Conservation (phyloP, 2,113 vertebrate species). For the Rhagologus leucostigma region DNA sequence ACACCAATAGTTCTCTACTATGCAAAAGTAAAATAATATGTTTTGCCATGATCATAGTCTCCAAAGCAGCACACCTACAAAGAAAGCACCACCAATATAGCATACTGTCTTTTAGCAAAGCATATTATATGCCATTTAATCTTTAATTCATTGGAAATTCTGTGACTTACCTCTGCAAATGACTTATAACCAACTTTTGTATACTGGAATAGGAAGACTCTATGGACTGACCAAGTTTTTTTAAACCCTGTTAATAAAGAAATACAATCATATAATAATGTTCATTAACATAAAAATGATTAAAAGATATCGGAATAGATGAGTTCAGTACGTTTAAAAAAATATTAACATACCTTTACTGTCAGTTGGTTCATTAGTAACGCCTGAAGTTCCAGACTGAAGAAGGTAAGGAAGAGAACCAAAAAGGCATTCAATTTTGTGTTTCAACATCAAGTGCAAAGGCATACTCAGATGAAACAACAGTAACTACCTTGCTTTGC, state of each 20-base stretch:
- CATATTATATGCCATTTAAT: not conserved
- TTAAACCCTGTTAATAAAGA: conserved; percentile 83
- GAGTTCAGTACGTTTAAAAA: not conserved
- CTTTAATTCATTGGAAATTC: not conserved
- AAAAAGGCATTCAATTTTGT: not conserved
- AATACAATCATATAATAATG: not conserved
- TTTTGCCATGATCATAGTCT: not conserved
- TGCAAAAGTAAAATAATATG: not conserved
- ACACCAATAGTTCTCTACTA: not conserved
- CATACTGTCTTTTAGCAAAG: not conserved
- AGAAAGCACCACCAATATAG: not conserved
- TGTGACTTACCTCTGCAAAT: conserved; percentile 88
- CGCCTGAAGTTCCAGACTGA: conserved; percentile 91
- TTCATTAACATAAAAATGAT: not conserved
- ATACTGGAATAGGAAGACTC: conserved; percentile 98
- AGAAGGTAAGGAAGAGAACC: not conserved
- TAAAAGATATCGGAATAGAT: not conserved
- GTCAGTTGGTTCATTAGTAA: conserved; percentile 97
- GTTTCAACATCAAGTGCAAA: not conserved
- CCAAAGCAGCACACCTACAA: not conserved
- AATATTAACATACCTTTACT: conserved; percentile 82
- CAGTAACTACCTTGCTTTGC: conserved; percentile 88
- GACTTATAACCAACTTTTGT: conserved; percentile 96
- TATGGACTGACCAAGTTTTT: conserved; percentile 96
- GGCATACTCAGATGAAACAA: conserved; percentile 15